A percentile compares a stretch with the other conserved stretches of the same genome.
These are phyloP conservation scores for Psittacus erithacus DNA, from an alignment of 2,113 vertebrate species.

Conservation along the genomic window DNA sequence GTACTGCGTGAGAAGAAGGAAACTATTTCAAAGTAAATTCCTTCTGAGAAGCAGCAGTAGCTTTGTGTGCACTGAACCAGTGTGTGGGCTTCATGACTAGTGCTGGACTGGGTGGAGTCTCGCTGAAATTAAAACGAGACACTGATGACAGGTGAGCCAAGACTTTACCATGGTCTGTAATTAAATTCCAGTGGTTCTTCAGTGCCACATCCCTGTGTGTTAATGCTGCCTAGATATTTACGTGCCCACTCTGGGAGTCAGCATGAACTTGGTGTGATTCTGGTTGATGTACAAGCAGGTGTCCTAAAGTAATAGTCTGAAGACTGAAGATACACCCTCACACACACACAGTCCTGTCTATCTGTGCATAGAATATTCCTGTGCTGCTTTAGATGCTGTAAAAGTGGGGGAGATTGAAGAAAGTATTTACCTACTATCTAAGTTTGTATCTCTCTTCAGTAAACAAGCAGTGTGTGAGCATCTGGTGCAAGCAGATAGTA, in stretches of 20 bases:
- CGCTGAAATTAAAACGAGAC: background rate
- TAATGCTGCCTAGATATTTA: background rate
- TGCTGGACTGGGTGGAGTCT: background rate
- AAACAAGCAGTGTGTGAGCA: background rate
- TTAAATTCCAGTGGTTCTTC: background rate
- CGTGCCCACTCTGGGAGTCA: background rate
- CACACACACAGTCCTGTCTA: background rate
- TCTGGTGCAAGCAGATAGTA: background rate
- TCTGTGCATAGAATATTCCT: background rate
- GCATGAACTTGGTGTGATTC: background rate
- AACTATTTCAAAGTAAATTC: background rate
- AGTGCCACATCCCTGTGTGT: background rate
- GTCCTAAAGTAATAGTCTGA: background rate
- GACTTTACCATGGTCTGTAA: background rate
- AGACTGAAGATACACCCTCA: background rate
- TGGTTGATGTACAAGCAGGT: background rate
- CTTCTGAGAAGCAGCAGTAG: background rate
- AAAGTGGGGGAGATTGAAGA: background rate
- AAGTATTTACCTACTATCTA: background rate
- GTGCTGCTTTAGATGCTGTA: background rate
- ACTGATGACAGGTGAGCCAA: background rate
- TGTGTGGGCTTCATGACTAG: background rate
- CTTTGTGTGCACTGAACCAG: background rate
- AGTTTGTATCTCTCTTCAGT: background rate
- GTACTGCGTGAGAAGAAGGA: background rate